Percentiles rank a stretch among this genome's conserved stretches.
These are phyloP conservation scores for Atta texana DNA, from an alignment of 1,140 invertebrate genomes.

Conservation along the genomic window DNA sequence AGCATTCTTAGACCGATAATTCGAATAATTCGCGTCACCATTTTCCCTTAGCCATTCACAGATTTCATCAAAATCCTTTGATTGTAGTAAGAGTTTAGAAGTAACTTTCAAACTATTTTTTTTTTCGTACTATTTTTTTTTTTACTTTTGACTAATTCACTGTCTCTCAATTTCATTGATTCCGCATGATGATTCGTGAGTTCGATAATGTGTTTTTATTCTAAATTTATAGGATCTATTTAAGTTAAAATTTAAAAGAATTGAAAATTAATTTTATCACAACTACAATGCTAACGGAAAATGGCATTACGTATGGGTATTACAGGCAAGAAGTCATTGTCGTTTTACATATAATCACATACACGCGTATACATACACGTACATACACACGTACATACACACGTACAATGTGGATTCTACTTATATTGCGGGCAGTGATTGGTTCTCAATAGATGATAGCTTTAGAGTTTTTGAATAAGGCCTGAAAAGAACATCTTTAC, in stretches of 20 bases:
- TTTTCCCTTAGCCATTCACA: constrained; percentile 26
- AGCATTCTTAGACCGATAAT: constrained; percentile 54
- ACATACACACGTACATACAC: constrained; percentile 43
- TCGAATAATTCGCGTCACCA: constrained; percentile 26
- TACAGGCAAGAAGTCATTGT: constrained; percentile 21
- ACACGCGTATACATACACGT: constrained; percentile 21
- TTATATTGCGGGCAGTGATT: background rate
- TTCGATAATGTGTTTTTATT: background rate
- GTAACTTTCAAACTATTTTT: background rate
- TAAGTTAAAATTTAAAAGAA: background rate
- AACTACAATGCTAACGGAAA: constrained; percentile 14
- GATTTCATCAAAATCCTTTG: constrained; percentile 4
- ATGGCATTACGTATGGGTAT: constrained; percentile 12
- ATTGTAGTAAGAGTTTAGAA: background rate
- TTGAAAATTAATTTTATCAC: background rate
- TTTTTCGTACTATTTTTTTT: background rate
- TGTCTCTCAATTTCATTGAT: background rate
- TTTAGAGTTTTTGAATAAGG: background rate
- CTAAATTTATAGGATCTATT: background rate
- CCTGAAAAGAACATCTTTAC: background rate
- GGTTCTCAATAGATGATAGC: background rate
- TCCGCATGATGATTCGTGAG: background rate
- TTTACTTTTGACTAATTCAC: background rate
- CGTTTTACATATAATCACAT: constrained; percentile 21
- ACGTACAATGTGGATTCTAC: constrained; percentile 11